Conservation (phyloP, 2,888 invertebrate species). For the Drosophila anomelani region DNA sequence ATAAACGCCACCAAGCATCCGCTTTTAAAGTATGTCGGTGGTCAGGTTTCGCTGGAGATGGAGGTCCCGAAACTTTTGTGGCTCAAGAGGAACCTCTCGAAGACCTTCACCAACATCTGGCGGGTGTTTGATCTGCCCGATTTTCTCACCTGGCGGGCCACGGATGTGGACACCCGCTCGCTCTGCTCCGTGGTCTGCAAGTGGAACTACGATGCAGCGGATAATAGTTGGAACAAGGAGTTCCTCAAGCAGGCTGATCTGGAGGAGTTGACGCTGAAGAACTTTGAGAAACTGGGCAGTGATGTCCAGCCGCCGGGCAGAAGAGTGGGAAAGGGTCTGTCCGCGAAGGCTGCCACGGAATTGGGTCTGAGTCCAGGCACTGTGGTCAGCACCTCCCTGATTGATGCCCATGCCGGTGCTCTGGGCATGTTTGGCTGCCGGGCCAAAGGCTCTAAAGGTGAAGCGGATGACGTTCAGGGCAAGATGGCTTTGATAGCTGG, state of each 20-base stretch:
- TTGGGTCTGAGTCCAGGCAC: constrained; percentile 90
- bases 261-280: constrained; percentile 88
- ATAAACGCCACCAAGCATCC: constrained; percentile 92
- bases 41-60: constrained; percentile 98
- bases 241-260: constrained; percentile 91
- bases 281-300: constrained; percentile 89
- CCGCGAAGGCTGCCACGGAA: constrained; percentile 87
- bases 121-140: constrained; percentile 96
- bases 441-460: constrained; percentile 72
- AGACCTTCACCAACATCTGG: constrained; percentile 89
- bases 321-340: constrained; percentile 88
- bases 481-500: constrained; percentile 91
- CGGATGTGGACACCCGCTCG: constrained; percentile 91
- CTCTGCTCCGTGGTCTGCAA: constrained; percentile 97
- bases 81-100: constrained; percentile 91
- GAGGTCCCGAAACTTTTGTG: constrained; percentile 97
- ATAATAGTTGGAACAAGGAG: constrained; percentile 89
- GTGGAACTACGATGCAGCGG: constrained; percentile 93
- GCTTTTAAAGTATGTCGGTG: constrained; percentile 94
- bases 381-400: constrained; percentile 94
- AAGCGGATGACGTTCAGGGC: constrained; percentile 63
- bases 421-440: constrained; percentile 92
- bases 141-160: constrained; percentile 96
- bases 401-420: constrained; percentile 98
- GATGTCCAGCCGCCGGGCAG: constrained; percentile 90